Evolutionary conservation across 2,888 invertebrate genomes (phyloP), one percentile per base, ranked within the genome.

Genomic region (Catocala sponsa): DNA sequence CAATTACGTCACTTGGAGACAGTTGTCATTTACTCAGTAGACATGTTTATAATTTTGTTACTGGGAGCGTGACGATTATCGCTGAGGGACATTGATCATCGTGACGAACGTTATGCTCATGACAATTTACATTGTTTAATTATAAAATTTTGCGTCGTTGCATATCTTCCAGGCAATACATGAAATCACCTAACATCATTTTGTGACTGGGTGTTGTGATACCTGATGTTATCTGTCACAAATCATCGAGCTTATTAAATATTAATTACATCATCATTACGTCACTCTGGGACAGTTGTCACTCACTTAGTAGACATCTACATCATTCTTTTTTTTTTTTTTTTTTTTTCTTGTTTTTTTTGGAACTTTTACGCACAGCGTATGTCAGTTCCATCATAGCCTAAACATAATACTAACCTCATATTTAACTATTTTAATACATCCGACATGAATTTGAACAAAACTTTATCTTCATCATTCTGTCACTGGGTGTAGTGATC

Each of bases 401-500:
- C n/a, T n/a, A n/a, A n/a, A n/a, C n/a, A n/a, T n/a, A n/a, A n/a
- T n/a, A n/a, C n/a, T n/a, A n/a, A n/a, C n/a, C n/a, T n/a, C n/a
- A n/a, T n/a, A n/a, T n/a, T n/a, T n/a, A n/a, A n/a, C n/a, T n/a
- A n/a, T n/a, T n/a, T n/a, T n/a, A n/a, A n/a, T n/a, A n/a, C n/a
- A n/a, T n/a, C n/a, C n/a, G n/a, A n/a, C n/a, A n/a, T n/a, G n/a
- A n/a, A n/a, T n/a, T n/a, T n/a, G n/a, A n/a, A n/a, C n/a, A n/a
- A n/a, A n/a, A n/a, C n/a, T n/a, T n/a, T 33, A 58, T 10, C 51
- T 44, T 42, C 5, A 5, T 9, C 15, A 62, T 47, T 61, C 49
- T 59, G 63, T 69, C 60, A 57, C 66, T 63, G 59, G 55, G 60
- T 38, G 44, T 25, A 1, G 49, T 53, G 59, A 57, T 59, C 6